Conservation (phyloP, 30 jellyfish, hydroid and myxozoan species). For the Chironex yamaguchii region DNA sequence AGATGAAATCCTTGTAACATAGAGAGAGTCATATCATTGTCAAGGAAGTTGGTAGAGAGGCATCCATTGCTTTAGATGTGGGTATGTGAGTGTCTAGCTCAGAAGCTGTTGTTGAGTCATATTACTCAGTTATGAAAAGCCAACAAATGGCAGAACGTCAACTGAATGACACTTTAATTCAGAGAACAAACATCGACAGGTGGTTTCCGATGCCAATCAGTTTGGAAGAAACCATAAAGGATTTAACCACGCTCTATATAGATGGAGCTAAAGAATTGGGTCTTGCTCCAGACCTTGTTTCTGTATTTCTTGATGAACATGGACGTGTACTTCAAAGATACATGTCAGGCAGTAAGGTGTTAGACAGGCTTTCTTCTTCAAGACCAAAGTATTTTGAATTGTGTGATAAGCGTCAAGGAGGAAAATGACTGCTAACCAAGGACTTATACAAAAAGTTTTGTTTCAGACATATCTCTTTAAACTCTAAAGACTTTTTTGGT, state of each 20-base stretch:
- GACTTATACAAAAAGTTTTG: too few relatives aligned
- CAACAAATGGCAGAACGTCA: conserved; percentile 19
- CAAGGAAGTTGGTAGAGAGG: too few relatives aligned
- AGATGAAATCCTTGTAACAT: too few relatives aligned
- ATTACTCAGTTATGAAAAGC: conserved; percentile 15
- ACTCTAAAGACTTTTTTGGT: too few relatives aligned
- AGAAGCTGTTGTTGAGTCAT: too few relatives aligned
- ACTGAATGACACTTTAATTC: conserved; percentile 20
- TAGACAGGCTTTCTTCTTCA: conserved; percentile 20
- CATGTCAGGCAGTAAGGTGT: conserved; percentile 25
- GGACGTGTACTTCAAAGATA: neutral
- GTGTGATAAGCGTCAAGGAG: too few relatives aligned
- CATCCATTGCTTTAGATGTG: too few relatives aligned
- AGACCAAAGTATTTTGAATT: too few relatives aligned
- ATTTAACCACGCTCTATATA: conserved; percentile 16
- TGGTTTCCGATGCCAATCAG: conserved; percentile 22
- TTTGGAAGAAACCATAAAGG: conserved; percentile 31
- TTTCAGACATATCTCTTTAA: too few relatives aligned
- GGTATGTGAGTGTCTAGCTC: too few relatives aligned
- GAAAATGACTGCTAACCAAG: too few relatives aligned
- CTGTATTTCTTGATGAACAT: conserved; percentile 17
- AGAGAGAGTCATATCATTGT: too few relatives aligned
- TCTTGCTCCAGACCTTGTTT: conserved; percentile 5
- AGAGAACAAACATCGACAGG: conserved; percentile 41
- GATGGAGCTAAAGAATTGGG: conserved; percentile 41